Percentiles rank a stretch among this genome's conserved stretches.
phyloP scores from a whole-genome alignment of 2,113 vertebrate genomes.

The Pelvicachromis taeniatus region DNA sequence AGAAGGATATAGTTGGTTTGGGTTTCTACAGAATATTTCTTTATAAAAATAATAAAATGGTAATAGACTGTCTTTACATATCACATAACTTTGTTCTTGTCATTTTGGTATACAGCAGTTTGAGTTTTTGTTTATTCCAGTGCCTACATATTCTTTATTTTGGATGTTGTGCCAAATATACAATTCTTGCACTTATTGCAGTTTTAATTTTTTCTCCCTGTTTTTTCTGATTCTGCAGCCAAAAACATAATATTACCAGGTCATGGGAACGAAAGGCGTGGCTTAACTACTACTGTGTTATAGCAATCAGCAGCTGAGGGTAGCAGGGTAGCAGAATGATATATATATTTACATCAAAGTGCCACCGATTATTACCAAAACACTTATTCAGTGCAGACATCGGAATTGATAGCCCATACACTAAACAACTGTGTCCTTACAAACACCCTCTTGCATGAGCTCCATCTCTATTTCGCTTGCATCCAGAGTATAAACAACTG shows the following conservation, averaged over 20 bases:
- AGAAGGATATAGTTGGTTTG: neutral
- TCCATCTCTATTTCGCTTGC: neutral
- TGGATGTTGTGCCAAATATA: neutral
- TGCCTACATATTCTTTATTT: neutral
- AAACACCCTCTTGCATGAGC: neutral
- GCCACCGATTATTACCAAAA: neutral
- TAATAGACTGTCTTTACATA: neutral
- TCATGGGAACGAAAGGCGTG: neutral
- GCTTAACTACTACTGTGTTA: neutral
- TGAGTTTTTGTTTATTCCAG: neutral
- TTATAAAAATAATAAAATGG: neutral
- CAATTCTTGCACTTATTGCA: neutral
- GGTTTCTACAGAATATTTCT: neutral
- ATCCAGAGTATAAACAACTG: constrained; percentile 28
- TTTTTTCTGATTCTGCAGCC: neutral
- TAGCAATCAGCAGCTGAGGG: neutral
- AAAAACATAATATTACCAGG: neutral
- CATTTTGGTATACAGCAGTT: neutral
- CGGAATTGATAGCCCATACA: neutral
- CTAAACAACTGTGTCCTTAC: neutral
- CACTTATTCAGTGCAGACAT: neutral
- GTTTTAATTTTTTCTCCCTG: fast-evolving
- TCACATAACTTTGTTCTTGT: neutral
- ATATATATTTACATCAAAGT: neutral
- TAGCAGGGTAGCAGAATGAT: neutral